Percentiles rank a stretch among this genome's conserved stretches.
phyloP scores from a whole-genome alignment of 2,888 invertebrate species.

The Helicoverpa assulta region DNA sequence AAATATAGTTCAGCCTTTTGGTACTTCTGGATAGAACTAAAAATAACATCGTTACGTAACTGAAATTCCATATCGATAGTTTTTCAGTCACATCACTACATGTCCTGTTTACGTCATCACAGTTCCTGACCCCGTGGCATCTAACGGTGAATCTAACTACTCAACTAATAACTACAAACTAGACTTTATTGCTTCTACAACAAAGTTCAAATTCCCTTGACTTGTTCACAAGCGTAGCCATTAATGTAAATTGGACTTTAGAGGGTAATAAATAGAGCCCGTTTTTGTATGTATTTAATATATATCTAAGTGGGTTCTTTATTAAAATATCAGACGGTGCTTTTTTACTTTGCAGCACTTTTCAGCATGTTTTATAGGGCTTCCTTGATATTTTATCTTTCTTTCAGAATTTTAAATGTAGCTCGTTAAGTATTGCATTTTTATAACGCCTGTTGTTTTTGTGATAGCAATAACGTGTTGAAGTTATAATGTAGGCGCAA shows the following conservation, averaged over 20 bases:
- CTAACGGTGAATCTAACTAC: slow-evolving; percentile 57
- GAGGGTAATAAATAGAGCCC: background rate
- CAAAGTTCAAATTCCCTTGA: slow-evolving; percentile 17
- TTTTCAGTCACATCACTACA: slow-evolving; percentile 51
- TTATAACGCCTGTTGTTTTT: no score
- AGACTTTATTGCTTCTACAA: slow-evolving; percentile 5
- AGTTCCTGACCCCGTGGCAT: slow-evolving; percentile 66
- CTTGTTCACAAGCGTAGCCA: background rate
- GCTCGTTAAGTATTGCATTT: no score
- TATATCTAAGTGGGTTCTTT: slow-evolving; percentile 2
- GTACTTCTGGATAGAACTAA: no score
- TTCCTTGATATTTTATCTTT: background rate
- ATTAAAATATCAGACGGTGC: slow-evolving; percentile 5
- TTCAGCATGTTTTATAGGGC: background rate
- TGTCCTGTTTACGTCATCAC: slow-evolving; percentile 67
- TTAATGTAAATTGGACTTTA: slow-evolving; percentile 20
- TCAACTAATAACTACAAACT: slow-evolving; percentile 6
- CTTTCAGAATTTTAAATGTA: no score
- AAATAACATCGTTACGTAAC: background rate
- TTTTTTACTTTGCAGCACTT: background rate
- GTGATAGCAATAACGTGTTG: no score
- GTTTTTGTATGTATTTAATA: slow-evolving; percentile 19
- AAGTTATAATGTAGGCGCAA: no score
- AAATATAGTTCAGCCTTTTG: no score
- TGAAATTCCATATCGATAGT: slow-evolving; percentile 41